Percentiles rank a stretch among this genome's conserved stretches.
Evolutionary conservation across 2,113 vertebrate species (phyloP).

Genomic region (Noturus placidus): DNA sequence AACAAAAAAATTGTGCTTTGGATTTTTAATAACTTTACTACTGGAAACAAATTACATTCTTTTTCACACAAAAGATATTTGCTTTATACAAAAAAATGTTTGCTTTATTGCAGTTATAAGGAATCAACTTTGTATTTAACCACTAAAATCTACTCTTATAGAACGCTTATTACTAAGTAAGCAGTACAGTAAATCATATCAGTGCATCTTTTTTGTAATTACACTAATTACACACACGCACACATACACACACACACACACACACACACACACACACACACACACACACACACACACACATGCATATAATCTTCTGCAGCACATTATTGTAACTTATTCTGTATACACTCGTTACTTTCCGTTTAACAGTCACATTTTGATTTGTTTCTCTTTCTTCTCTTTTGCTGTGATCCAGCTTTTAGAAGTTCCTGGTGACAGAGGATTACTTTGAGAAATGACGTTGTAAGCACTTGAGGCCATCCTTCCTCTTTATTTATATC

Average conservation of each 20-base stretch:
- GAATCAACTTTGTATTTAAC: neutral
- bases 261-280: neutral
- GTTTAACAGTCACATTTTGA: neutral
- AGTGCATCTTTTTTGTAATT: neutral
- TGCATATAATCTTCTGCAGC: neutral
- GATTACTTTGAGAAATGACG: neutral
- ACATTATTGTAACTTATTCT: neutral
- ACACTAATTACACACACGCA: constrained; percentile 20
- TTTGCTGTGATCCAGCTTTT: too few relatives aligned
- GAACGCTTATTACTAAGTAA: neutral
- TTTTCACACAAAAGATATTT: neutral
- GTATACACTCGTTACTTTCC: neutral
- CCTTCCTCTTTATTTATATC: neutral
- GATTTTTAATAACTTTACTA: neutral
- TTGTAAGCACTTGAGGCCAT: neutral
- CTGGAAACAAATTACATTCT: neutral
- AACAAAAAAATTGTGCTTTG: neutral
- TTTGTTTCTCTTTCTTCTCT: neutral
- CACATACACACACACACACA: constrained; percentile 37
- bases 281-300: too few relatives aligned
- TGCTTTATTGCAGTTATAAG: neutral
- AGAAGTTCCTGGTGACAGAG: too few relatives aligned
- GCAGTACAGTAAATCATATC: neutral
- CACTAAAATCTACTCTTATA: neutral
- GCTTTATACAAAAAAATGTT: too few relatives aligned